Conservation (phyloP, 2,113 vertebrate species). For the Rhinoderma darwinii region DNA sequence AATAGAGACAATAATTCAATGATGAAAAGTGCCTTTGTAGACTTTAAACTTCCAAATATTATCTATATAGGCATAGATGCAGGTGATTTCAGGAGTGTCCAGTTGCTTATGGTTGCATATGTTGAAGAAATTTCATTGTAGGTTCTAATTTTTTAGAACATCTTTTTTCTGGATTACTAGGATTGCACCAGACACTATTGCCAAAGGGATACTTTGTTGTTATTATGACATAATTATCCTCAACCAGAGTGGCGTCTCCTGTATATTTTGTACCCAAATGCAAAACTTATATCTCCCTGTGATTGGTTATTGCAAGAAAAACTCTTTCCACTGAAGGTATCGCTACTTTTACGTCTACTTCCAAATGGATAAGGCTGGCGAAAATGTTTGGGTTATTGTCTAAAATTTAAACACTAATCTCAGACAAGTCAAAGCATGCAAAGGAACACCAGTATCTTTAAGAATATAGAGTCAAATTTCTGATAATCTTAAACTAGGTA, state of each 20-base stretch:
- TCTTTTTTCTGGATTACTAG: slow-evolving; percentile 76
- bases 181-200: slow-evolving; percentile 80
- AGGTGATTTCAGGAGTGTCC: slow-evolving; percentile 77
- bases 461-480: slow-evolving; percentile 74
- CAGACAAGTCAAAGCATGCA: slow-evolving; percentile 79
- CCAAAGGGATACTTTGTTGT: slow-evolving; percentile 84
- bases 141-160: slow-evolving; percentile 74
- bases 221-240: slow-evolving; percentile 78
- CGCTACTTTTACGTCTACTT: slow-evolving; percentile 74
- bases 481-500: slow-evolving; percentile 79
- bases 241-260: slow-evolving; percentile 79
- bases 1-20: slow-evolving; percentile 81
- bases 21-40: slow-evolving; percentile 97
- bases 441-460: slow-evolving; percentile 81
- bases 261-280: slow-evolving; percentile 78
- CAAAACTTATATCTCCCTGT: slow-evolving; percentile 78
- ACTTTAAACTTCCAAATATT: slow-evolving; percentile 89
- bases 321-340: slow-evolving; percentile 72
- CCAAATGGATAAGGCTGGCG: slow-evolving; percentile 76
- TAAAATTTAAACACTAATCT: slow-evolving; percentile 73
- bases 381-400: slow-evolving; percentile 75
- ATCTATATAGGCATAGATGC: slow-evolving; percentile 92
- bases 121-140: slow-evolving; percentile 73
- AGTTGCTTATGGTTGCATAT: slow-evolving; percentile 71
- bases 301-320: slow-evolving; percentile 76